phyloP scores from a whole-genome alignment of 1,140 invertebrate species.

The Diuraphis noxia region DNA sequence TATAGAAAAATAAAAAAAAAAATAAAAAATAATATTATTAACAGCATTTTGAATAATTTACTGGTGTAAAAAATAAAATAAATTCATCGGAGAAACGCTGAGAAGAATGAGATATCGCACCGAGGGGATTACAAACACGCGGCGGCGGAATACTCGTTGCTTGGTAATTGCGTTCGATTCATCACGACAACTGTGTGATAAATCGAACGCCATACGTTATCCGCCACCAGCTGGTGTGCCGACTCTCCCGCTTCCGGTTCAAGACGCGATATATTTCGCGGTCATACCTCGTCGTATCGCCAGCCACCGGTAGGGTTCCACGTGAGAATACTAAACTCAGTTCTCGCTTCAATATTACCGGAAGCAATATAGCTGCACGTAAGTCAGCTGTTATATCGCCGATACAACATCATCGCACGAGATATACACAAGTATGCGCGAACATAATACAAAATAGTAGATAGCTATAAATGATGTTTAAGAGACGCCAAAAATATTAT shows the following conservation, averaged over 20 bases:
- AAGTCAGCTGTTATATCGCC: background rate
- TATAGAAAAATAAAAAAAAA: background rate
- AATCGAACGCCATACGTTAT: constrained; percentile 7
- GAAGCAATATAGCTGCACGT: background rate
- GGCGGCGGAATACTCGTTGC: background rate
- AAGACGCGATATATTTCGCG: background rate
- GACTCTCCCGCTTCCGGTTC: background rate
- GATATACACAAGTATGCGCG: too few relatives aligned
- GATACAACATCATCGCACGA: background rate
- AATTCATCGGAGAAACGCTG: background rate
- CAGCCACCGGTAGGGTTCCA: background rate
- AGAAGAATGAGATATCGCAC: background rate
- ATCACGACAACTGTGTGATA: background rate
- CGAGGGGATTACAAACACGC: background rate
- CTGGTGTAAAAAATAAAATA: background rate
- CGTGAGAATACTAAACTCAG: background rate
- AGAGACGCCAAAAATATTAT: background rate
- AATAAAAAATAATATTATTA: too few relatives aligned
- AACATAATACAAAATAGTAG: too few relatives aligned
- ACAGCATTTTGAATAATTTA: background rate
- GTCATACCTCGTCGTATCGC: background rate
- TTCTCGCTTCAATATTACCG: background rate
- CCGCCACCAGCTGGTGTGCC: background rate
- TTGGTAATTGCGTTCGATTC: background rate
- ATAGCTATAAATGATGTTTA: background rate